Evolutionary conservation across 1,140 invertebrate genomes (phyloP).

Genomic region (Drosophila athabasca): DNA sequence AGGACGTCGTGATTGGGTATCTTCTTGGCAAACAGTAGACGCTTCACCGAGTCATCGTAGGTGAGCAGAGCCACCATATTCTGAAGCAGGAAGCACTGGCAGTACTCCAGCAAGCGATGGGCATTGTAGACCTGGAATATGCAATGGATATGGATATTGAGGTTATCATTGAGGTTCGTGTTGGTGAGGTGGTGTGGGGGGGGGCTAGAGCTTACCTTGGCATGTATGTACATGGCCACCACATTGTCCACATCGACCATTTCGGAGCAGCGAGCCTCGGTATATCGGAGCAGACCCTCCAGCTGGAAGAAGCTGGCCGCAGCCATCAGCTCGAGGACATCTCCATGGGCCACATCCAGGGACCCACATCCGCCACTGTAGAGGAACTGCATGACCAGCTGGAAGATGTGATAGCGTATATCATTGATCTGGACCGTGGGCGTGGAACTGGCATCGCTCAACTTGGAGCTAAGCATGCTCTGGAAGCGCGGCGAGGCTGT

Average conservation of each 20-base stretch:
- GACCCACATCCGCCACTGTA: slow-evolving; percentile 94
- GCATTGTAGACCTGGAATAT: slow-evolving; percentile 92
- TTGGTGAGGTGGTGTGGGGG: not conserved
- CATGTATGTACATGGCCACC: slow-evolving; percentile 96
- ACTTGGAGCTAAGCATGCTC: slow-evolving; percentile 92
- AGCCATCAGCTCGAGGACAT: slow-evolving; percentile 94
- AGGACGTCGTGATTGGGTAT: slow-evolving; percentile 95
- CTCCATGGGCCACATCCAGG: slow-evolving; percentile 90
- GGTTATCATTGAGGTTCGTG: not conserved
- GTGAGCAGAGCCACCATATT: slow-evolving; percentile 96
- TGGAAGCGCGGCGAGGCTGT: slow-evolving; percentile 94
- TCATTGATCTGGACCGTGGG: slow-evolving; percentile 96
- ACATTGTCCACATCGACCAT: slow-evolving; percentile 94
- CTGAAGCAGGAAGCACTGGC: slow-evolving; percentile 95
- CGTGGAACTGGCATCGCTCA: slow-evolving; percentile 89
- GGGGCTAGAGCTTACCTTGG: slow-evolving; percentile 87
- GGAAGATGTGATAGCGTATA: slow-evolving; percentile 93
- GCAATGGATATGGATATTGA: not conserved
- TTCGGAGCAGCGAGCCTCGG: slow-evolving; percentile 92
- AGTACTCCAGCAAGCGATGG: slow-evolving; percentile 92
- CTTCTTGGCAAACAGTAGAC: slow-evolving; percentile 94
- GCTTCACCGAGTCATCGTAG: slow-evolving; percentile 95
- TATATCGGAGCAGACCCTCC: slow-evolving; percentile 92
- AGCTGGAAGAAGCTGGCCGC: slow-evolving; percentile 96
- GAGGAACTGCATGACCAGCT: slow-evolving; percentile 96